phyloP scores from a whole-genome alignment of 2,888 invertebrate genomes.

The Willowsia nigromaculata region DNA sequence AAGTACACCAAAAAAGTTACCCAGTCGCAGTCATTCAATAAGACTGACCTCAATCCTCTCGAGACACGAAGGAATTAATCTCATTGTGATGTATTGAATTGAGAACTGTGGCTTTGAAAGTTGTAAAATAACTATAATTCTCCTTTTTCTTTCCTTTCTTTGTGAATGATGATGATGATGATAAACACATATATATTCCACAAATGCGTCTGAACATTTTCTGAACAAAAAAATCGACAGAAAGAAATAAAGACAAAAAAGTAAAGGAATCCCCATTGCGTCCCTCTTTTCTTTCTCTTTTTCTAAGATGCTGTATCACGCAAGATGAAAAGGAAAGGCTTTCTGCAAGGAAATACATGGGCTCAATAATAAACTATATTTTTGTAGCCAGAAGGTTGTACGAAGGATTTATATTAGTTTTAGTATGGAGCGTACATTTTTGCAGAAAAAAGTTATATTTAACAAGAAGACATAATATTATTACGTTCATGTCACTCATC shows the following conservation, averaged over 20 bases:
- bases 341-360: neutral
- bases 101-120: constrained; percentile 40
- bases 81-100: constrained; percentile 57
- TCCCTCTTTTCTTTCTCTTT: neutral
- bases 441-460: neutral
- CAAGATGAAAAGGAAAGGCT: constrained; percentile 36
- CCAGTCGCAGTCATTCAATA: constrained; percentile 38
- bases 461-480: constrained; percentile 55
- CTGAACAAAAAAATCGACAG: neutral
- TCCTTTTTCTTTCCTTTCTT: neutral
- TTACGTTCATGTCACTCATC: constrained; percentile 61
- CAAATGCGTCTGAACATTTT: neutral
- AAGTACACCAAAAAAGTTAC: constrained; percentile 31
- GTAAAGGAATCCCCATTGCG: constrained; percentile 18
- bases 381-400: neutral
- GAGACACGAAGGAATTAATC: constrained; percentile 62
- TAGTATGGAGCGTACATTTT: neutral
- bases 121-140: constrained; percentile 44
- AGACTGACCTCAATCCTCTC: constrained; percentile 58
- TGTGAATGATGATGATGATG: neutral
- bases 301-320: constrained; percentile 5
- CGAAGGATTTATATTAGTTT: neutral
- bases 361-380: no score
- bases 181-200: neutral
- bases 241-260: constrained; percentile 46